A percentile compares a stretch with the other conserved stretches of the same genome.
Conservation (phyloP, 2,113 vertebrate genomes). For the Etheostoma spectabile region DNA sequence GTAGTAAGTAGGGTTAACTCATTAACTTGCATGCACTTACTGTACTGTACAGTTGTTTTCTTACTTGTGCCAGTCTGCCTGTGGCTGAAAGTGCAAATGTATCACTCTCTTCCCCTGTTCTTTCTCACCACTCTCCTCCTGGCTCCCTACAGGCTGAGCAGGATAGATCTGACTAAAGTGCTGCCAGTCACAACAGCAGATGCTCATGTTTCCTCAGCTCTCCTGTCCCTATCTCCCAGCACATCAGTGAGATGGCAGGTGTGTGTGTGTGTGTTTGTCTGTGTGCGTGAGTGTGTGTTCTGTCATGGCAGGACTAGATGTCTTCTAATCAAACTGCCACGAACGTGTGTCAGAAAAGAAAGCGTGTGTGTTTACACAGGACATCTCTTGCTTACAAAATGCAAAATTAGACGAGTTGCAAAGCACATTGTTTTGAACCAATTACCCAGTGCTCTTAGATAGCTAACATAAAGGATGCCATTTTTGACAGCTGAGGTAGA, state of each 20-base stretch:
- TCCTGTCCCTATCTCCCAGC: constrained; percentile 49
- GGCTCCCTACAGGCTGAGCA: constrained; percentile 65
- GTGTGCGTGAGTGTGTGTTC: constrained; percentile 29
- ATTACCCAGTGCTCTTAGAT: constrained; percentile 10
- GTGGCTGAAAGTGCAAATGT: constrained; percentile 3
- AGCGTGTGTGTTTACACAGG: constrained; percentile 17
- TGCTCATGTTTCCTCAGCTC: constrained; percentile 78
- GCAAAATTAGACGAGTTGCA: constrained; percentile 1
- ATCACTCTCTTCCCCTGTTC: constrained; percentile 1
- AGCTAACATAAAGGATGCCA: neutral
- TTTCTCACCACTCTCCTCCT: constrained; percentile 46
- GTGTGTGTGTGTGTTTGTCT: constrained; percentile 52
- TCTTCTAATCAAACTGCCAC: constrained; percentile 61
- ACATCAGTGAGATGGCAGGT: constrained; percentile 72
- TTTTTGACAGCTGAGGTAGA: neutral
- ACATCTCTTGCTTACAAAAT: constrained; percentile 15
- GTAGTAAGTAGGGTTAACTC: constrained; percentile 16
- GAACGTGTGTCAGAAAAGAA: constrained; percentile 35
- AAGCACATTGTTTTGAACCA: neutral
- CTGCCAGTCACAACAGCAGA: constrained; percentile 83
- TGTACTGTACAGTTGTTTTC: constrained; percentile 41
- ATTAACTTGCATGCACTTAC: constrained; percentile 18
- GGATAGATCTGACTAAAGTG: constrained; percentile 78
- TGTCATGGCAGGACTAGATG: constrained; percentile 46
- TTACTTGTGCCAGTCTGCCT: constrained; percentile 8